Conservation (phyloP, 2,888 invertebrate genomes). For the Ephialtes manifestator region DNA sequence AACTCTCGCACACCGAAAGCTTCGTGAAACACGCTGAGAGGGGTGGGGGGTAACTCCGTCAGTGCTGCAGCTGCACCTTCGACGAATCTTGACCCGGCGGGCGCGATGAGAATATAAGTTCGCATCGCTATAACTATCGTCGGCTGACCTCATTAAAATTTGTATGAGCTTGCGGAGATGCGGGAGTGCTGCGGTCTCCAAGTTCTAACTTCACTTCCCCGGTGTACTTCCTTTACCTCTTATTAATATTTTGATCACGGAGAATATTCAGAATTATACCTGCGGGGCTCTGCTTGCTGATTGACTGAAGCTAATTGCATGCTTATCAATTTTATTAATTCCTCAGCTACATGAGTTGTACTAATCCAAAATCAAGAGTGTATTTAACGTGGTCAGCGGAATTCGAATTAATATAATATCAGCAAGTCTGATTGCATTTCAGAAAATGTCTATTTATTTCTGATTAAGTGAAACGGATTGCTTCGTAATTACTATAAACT, state of each 20-base stretch:
- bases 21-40: slow-evolving; percentile 25
- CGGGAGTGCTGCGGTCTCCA: slow-evolving; percentile 4
- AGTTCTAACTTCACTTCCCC: slow-evolving; percentile 34
- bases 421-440: background rate
- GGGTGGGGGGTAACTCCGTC: slow-evolving; percentile 38
- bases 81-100: slow-evolving; percentile 62
- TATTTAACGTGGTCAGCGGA: background rate
- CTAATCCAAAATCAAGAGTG: background rate
- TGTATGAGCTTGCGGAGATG: slow-evolving; percentile 53
- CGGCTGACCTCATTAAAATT: slow-evolving; percentile 69
- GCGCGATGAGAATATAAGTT: slow-evolving; percentile 53
- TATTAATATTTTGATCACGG: slow-evolving; percentile 2
- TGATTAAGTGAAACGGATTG: background rate
- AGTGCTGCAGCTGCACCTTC: slow-evolving; percentile 38
- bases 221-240: background rate
- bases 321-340: slow-evolving; percentile 41
- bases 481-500: background rate
- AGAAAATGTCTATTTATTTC: background rate
- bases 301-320: slow-evolving; percentile 38
- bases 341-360: background rate
- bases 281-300: slow-evolving; percentile 14
- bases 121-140: slow-evolving; percentile 39
- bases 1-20: slow-evolving; percentile 55
- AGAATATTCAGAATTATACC: slow-evolving; percentile 20
- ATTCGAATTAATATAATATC: background rate